These are phyloP conservation scores for Tenualosa ilisha DNA, from an alignment of 2,797 vertebrate genomes.

Conservation along the genomic window DNA sequence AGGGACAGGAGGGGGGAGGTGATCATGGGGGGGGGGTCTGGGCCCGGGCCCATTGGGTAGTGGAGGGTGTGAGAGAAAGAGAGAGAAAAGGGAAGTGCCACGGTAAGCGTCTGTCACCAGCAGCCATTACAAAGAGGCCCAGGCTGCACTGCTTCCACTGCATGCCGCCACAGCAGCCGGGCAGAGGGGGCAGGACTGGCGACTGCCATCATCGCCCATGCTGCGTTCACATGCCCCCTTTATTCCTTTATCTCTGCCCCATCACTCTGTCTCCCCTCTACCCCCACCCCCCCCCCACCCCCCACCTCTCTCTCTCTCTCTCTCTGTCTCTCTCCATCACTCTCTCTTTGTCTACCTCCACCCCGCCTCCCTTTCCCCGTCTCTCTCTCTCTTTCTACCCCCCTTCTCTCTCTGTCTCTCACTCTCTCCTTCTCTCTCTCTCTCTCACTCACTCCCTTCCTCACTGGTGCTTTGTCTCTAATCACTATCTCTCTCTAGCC, in stretches of 20 bases:
- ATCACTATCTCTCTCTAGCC: neutral
- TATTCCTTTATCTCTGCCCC: neutral
- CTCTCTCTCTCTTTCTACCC: neutral
- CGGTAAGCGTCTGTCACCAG: slow-evolving; percentile 54
- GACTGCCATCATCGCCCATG: neutral
- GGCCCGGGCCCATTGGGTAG: neutral
- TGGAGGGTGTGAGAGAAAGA: neutral
- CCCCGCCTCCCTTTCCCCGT: too few species aligned
- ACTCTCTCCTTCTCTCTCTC: too few species aligned
- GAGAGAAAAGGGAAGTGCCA: slow-evolving; percentile 52
- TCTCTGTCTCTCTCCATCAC: neutral
- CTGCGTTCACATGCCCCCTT: neutral
- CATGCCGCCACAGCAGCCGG: neutral
- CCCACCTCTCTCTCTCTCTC: too few species aligned
- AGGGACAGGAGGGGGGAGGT: neutral
- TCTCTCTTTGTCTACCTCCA: neutral
- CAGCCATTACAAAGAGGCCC: slow-evolving; percentile 36
- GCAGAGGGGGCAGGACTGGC: slow-evolving; percentile 14
- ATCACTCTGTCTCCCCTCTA: neutral
- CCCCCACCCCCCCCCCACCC: neutral
- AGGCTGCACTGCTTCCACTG: neutral
- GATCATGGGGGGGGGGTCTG: neutral
- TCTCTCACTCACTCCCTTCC: too few species aligned
- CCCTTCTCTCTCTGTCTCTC: slow-evolving; percentile 20
- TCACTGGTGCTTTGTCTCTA: neutral